Percentiles rank a stretch among this genome's conserved stretches.
Evolutionary conservation across 2,888 invertebrate species (phyloP).

Genomic region (Cecidostiba fungosa): DNA sequence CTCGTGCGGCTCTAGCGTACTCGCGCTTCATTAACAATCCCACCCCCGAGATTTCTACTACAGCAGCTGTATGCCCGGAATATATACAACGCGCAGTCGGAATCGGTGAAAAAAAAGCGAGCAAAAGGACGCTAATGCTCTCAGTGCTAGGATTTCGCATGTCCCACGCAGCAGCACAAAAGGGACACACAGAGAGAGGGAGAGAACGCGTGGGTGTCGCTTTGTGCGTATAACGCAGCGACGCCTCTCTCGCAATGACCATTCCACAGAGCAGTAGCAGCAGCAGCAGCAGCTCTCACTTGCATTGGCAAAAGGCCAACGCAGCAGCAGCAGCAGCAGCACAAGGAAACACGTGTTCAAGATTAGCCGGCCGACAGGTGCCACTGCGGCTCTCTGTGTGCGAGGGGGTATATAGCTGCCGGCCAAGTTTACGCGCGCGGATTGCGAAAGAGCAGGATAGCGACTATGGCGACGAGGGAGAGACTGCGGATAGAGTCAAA

Average conservation of each 20-base stretch:
- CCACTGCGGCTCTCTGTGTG: slow-evolving; percentile 56
- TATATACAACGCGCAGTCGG: background rate
- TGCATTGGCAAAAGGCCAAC: slow-evolving; percentile 73
- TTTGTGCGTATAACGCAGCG: background rate
- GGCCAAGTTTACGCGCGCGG: background rate
- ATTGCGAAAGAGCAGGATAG: slow-evolving; percentile 19
- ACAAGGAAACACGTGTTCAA: slow-evolving; percentile 78
- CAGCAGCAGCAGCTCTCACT: background rate
- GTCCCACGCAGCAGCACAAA: background rate
- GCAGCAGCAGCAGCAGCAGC: slow-evolving; percentile 66
- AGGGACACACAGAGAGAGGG: background rate
- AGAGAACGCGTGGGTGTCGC: background rate
- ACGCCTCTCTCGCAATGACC: slow-evolving; percentile 7
- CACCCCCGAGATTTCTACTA: background rate
- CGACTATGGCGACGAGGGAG: background rate
- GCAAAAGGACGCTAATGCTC: slow-evolving; percentile 2
- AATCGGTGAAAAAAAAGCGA: background rate
- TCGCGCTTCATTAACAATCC: slow-evolving; percentile 1
- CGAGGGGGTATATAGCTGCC: background rate
- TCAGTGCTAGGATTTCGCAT: background rate
- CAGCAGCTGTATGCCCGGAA: background rate
- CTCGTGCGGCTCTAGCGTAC: background rate
- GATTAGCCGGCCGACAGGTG: slow-evolving; percentile 79
- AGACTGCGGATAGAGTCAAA: background rate
- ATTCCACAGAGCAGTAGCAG: slow-evolving; percentile 4